These are phyloP conservation scores for Emydoidea blandingii DNA, from an alignment of 2,797 vertebrate species.

Conservation along the genomic window DNA sequence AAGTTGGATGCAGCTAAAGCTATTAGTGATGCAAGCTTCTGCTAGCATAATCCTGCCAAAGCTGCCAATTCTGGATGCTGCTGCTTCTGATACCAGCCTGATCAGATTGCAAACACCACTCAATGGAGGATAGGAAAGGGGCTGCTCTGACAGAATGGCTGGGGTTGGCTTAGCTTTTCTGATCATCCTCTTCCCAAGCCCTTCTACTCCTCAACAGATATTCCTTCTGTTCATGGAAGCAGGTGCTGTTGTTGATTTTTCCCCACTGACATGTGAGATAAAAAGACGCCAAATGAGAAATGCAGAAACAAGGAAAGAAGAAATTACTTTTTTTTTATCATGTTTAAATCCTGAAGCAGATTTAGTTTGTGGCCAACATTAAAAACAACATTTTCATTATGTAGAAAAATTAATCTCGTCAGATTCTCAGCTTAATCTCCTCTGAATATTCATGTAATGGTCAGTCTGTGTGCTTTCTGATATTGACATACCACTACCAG, in stretches of 20 bases:
- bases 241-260: not conserved
- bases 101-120: not conserved
- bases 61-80: not conserved
- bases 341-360: not conserved
- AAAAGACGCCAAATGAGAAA: not conserved
- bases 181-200: not conserved
- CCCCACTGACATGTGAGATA: not conserved
- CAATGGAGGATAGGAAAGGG: not conserved
- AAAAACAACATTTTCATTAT: not conserved
- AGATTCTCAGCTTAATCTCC: not conserved
- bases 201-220: not conserved
- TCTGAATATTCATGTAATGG: not conserved
- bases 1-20: not conserved
- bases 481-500: not conserved
- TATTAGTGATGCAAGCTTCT: not conserved
- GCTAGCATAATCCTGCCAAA: not conserved
- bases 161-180: not conserved
- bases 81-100: not conserved
- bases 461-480: not conserved
- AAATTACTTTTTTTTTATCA: not conserved
- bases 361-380: not conserved
- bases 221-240: not conserved
- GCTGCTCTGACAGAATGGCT: not conserved
- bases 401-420: not conserved
- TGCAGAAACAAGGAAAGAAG: not conserved